These are phyloP conservation scores for Motacilla alba DNA, from an alignment of 2,113 vertebrate species.

Conservation along the genomic window DNA sequence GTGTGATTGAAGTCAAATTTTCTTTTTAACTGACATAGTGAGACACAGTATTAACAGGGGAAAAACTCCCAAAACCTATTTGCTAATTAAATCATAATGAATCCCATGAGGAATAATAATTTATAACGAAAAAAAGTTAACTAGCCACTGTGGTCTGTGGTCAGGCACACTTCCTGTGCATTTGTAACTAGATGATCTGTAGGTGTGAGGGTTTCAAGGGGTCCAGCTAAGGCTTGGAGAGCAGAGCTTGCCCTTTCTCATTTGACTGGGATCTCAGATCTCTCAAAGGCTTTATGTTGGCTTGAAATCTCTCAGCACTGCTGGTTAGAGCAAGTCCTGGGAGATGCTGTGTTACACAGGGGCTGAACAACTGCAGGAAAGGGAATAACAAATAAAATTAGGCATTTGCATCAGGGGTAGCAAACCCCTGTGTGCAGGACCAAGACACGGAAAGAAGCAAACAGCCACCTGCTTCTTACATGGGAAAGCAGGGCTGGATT, in stretches of 20 bases:
- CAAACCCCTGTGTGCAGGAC: background rate
- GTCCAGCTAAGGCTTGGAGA: background rate
- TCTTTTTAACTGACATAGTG: background rate
- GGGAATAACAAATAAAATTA: background rate
- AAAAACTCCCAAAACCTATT: background rate
- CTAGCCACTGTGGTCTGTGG: background rate
- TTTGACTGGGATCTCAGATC: background rate
- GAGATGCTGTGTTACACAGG: rapidly evolving
- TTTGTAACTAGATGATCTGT: background rate
- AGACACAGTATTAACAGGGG: background rate
- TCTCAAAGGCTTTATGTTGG: background rate
- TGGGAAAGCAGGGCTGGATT: background rate
- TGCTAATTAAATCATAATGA: background rate
- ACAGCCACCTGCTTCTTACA: background rate
- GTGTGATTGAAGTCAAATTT: background rate
- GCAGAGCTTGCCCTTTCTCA: background rate
- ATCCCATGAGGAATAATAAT: background rate
- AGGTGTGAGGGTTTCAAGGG: background rate
- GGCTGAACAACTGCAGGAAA: background rate
- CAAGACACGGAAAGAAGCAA: background rate
- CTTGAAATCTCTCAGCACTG: background rate
- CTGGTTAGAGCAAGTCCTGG: background rate
- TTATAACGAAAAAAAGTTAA: background rate
- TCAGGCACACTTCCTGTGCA: background rate
- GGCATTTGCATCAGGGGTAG: background rate